Percentiles rank a stretch among this genome's conserved stretches.
These are phyloP conservation scores for Emys orbicularis DNA, from an alignment of 2,797 vertebrate genomes.

Conservation along the genomic window DNA sequence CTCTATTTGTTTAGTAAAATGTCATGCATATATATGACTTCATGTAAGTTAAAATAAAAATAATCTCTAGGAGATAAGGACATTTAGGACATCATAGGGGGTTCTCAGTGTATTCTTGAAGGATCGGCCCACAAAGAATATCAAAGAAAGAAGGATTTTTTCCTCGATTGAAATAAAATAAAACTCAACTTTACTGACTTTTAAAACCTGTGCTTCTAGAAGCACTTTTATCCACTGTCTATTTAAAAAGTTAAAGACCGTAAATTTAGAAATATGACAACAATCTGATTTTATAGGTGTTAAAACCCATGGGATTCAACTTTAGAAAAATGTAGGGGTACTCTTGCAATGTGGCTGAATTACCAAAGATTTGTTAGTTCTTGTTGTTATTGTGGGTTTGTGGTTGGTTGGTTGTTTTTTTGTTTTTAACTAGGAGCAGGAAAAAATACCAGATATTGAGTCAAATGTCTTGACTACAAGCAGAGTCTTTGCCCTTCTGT, in stretches of 20 bases:
- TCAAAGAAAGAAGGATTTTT: not conserved
- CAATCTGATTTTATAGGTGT: not conserved
- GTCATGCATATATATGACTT: not conserved
- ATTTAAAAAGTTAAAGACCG: not conserved
- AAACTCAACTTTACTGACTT: conserved; percentile 40
- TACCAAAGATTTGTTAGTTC: not conserved
- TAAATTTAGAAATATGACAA: not conserved
- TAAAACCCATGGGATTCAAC: not conserved
- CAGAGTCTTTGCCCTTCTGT: not conserved
- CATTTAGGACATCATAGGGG: not conserved
- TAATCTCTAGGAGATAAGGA: not conserved
- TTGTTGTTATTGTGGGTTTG: not conserved
- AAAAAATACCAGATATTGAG: not conserved
- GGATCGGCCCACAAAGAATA: not conserved
- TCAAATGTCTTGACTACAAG: not conserved
- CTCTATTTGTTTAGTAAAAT: not conserved
- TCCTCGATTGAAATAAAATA: conserved; percentile 24
- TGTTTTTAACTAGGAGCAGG: not conserved
- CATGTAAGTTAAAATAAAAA: not conserved
- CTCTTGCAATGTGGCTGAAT: not conserved
- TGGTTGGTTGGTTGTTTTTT: not conserved
- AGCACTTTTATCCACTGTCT: conserved; percentile 21
- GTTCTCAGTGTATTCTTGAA: not conserved
- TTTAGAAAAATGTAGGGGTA: not conserved
- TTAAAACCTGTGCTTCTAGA: conserved; percentile 26